phyloP scores from a whole-genome alignment of 2,888 invertebrate species.

The Hypomecis punctinalis region DNA sequence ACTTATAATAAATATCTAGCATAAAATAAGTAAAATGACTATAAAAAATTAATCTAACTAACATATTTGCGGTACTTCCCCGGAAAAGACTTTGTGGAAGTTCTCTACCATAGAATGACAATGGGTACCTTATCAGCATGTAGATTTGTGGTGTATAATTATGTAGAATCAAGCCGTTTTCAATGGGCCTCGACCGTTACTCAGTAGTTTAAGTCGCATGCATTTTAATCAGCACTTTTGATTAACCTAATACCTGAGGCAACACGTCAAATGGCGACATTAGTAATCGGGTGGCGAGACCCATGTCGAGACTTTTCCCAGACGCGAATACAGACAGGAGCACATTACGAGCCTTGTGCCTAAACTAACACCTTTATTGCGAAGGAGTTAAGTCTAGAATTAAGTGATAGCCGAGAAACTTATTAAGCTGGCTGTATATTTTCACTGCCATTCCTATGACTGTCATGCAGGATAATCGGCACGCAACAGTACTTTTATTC shows the following conservation, averaged over 20 bases:
- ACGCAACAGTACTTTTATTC: constrained; percentile 46
- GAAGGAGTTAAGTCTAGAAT: constrained; percentile 6
- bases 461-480: constrained; percentile 47
- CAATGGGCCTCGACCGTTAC: constrained; percentile 22
- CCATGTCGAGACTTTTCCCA: constrained; percentile 53
- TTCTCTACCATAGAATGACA: too few species aligned
- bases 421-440: constrained; percentile 26
- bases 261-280: constrained; percentile 54
- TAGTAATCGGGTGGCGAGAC: constrained; percentile 51
- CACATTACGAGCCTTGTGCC: not conserved
- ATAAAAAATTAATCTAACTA: too few species aligned
- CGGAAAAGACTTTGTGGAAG: too few species aligned
- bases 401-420: not conserved
- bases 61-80: too few species aligned
- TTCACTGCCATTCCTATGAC: constrained; percentile 56
- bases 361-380: constrained; percentile 1
- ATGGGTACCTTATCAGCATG: too few species aligned
- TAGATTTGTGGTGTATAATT: too few species aligned
- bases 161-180: not conserved
- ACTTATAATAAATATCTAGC: too few species aligned
- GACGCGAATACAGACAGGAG: constrained; percentile 40
- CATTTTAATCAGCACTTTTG: constrained; percentile 29
- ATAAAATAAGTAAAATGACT: too few species aligned
- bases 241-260: constrained; percentile 38
- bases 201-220: constrained; percentile 13